Conservation (phyloP, 92 coral and sea anemone species). For the Nematostella vectensis region DNA sequence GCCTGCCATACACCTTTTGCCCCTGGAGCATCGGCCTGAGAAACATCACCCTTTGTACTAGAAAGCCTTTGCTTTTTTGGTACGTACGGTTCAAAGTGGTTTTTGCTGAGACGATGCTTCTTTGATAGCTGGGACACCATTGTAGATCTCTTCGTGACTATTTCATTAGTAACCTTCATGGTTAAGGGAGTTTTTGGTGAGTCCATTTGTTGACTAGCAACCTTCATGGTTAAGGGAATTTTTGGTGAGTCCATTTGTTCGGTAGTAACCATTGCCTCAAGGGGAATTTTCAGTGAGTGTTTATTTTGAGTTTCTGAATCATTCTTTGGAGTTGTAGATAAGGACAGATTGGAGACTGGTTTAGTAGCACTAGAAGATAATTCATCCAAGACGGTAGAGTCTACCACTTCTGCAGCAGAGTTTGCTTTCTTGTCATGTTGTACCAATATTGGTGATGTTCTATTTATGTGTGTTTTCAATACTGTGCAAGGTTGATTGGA, state of each 20-base stretch:
- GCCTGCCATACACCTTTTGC: not conserved
- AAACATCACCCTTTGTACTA: not conserved
- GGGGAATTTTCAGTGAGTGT: not conserved
- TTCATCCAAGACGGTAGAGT: not conserved
- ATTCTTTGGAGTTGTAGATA: too few relatives aligned
- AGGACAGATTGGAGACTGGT: too few relatives aligned
- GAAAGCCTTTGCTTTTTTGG: constrained; percentile 54
- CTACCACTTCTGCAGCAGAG: not conserved
- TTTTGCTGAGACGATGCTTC: constrained; percentile 17
- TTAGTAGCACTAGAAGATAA: too few relatives aligned
- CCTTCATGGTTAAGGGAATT: not conserved
- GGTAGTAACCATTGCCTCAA: not conserved
- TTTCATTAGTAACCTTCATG: too few relatives aligned
- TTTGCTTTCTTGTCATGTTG: not conserved
- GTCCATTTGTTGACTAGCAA: not conserved
- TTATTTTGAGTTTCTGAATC: not conserved
- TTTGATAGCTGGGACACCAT: constrained; percentile 10
- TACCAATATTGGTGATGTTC: not conserved
- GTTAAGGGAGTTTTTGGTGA: too few relatives aligned
- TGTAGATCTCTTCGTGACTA: too few relatives aligned
- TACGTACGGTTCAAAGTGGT: constrained; percentile 75
- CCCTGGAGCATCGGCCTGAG: not conserved
- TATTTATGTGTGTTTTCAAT: not conserved
- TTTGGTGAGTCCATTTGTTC: not conserved
- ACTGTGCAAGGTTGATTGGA: not conserved